Conservation (phyloP, 2,888 invertebrate genomes). For the Apotomis capreana region DNA sequence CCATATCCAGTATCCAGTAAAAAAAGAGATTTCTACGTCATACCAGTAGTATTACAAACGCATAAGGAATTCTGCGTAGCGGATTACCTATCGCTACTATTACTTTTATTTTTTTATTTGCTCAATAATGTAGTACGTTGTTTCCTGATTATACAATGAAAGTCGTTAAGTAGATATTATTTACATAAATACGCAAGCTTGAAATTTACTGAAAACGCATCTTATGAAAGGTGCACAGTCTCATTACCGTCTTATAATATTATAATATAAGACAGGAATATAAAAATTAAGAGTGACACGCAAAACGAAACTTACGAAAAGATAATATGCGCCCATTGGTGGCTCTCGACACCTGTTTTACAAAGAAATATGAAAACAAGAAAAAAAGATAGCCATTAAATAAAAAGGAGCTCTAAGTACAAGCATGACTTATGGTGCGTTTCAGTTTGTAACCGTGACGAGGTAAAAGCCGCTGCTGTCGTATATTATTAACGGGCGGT, state of each 20-base stretch:
- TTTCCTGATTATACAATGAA: too few relatives aligned
- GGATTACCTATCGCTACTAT: too few relatives aligned
- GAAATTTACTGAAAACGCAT: too few relatives aligned
- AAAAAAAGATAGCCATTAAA: slow-evolving; percentile 14
- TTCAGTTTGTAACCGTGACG: slow-evolving; percentile 5
- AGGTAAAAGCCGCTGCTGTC: neutral
- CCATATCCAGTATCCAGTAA: too few relatives aligned
- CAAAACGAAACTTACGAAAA: neutral
- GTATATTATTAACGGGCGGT: slow-evolving; percentile 15
- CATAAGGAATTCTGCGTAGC: too few relatives aligned
- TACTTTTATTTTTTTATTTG: too few relatives aligned
- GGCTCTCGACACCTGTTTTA: slow-evolving; percentile 14
- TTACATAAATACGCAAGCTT: neutral
- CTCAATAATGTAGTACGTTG: too few relatives aligned
- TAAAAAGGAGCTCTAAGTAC: slow-evolving; percentile 1
- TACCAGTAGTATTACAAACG: too few relatives aligned
- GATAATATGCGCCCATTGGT: slow-evolving; percentile 4
- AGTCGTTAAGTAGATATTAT: neutral
- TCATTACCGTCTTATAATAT: slow-evolving; percentile 1
- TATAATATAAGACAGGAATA: neutral
- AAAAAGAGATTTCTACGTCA: too few relatives aligned
- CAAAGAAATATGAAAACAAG: slow-evolving; percentile 15
- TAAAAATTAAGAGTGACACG: slow-evolving; percentile 18
- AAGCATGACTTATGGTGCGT: slow-evolving; percentile 12
- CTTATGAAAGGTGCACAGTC: slow-evolving; percentile 6